A percentile compares a stretch with the other conserved stretches of the same genome.
These are phyloP conservation scores for Upupa epops DNA, from an alignment of 2,113 vertebrate genomes.

Conservation along the genomic window DNA sequence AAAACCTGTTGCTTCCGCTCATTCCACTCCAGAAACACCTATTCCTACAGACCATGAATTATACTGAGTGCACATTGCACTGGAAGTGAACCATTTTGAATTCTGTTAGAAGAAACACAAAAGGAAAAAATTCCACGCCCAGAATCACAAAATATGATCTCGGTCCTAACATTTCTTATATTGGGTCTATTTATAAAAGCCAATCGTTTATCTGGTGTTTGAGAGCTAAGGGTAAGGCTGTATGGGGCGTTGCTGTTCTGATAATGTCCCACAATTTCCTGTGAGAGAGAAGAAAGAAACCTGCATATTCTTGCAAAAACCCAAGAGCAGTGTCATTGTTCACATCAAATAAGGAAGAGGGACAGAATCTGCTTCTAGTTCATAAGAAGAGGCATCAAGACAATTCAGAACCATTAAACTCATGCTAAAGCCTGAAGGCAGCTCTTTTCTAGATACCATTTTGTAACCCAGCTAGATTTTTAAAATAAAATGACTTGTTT, in stretches of 20 bases:
- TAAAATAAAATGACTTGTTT: background rate
- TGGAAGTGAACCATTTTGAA: background rate
- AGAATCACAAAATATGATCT: background rate
- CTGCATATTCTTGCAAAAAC: background rate
- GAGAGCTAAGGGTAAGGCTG: background rate
- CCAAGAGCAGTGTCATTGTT: background rate
- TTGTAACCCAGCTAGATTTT: background rate
- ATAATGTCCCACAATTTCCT: slow-evolving; percentile 6
- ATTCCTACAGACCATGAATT: background rate
- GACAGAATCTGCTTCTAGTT: background rate
- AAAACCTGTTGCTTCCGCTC: background rate
- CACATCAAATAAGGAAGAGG: background rate
- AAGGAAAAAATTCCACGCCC: background rate
- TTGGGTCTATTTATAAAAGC: background rate
- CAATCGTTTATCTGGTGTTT: background rate
- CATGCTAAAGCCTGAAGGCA: background rate
- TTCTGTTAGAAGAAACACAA: background rate
- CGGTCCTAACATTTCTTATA: background rate
- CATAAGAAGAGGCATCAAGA: background rate
- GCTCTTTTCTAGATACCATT: background rate
- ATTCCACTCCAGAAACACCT: background rate
- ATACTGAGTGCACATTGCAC: background rate
- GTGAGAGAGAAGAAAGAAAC: background rate
- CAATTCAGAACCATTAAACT: background rate
- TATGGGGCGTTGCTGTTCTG: background rate